Evolutionary conservation across 2,797 vertebrate species (phyloP), one percentile per base, ranked within the genome.

Genomic region (Sitta carolinensis): DNA sequence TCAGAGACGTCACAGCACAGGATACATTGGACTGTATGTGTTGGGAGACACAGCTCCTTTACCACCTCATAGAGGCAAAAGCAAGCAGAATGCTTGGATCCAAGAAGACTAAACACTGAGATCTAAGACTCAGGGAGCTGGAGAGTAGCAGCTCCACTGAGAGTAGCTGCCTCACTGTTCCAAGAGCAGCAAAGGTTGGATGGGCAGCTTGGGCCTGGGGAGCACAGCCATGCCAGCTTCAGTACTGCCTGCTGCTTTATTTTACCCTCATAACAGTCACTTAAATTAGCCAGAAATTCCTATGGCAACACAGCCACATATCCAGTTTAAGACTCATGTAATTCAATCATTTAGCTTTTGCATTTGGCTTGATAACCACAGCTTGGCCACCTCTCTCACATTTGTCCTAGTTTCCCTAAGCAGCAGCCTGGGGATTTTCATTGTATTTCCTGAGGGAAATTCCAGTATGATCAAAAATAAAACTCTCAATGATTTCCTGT

Each of bases 391-490:
- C 2, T 59, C 7, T 34, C 13, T 36, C 22, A 18, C n/a, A 47
- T 83, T 92, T 79, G 19, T 92, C 57, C 29, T 67, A 67, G 42
- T 52, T 95, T 45, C 70, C 19, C 16, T 42, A 61, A 84, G 90
- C 5, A 82, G 43, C 63, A 89, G 17, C 26, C 29, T 79, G 63
- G 87, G 67, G 22, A 87, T 70, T 92, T 86, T 50, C 25, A 6
- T 69, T 77, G 11, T 67, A 43, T 83, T 85, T 89, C 75, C 48
- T 13, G 21, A 74, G 61, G 54, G 72, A 87, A 95, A 68, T 80
- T 89, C 27, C 74, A 54, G 7, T 57, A 36, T 68, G 89, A 79
- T 30, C 34, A 80, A 87, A 92, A 94, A 57, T 38, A 82, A 5
- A 70, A 22, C 18, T 85, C 58, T 5, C 19, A 73, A 23, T 9